Base-by-base conservation (phyloP, 2,113 vertebrate species). In the Lepus europaeus region DNA sequence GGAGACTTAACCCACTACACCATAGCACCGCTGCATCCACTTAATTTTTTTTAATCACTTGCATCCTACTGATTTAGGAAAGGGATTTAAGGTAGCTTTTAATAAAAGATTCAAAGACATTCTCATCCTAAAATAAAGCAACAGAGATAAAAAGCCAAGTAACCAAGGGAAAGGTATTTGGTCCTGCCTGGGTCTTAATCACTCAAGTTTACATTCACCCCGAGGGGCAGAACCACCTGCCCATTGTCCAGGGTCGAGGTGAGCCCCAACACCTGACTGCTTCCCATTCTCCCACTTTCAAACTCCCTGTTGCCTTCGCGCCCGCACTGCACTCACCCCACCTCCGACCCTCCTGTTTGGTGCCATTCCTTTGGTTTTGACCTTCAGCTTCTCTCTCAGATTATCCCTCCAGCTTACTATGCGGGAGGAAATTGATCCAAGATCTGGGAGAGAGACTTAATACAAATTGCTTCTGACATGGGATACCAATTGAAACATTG, bases 351-450 rank as follows among this genome's bases (percentile, higher is more conserved):
- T 89, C 31, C 78, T 79, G 78, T 3, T 89, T 4, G 0, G 13
- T 53, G 59, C 11, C 45, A 6, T 19, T 14, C 49, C 36, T 68
- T 83, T 39, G 68, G 17, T 77, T 36, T 73, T 96, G 87, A 96
- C 84, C 84, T 95, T 96, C 31, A 3, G 20, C 70, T 74, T 89
- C 80, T 89, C 64, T 45, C 73, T 74, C 53, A 56, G 63, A 85
- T 78, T 72, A 92, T 92, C 49, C 49, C 45, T 83, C 74, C 64
- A 45, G 83, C 39, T 93, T 94, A 94, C 95, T 92, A 94, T 84
- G 39, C 84, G 84, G 80, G 66, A 96, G 59, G 56, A 96, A 87
- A 95, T 85, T 96, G 97, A 96, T 96, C 90, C 84, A 73, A 94
- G 87, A 95, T 93, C 91, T 80, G 91, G 84, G 49, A 81, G 31